Percentiles rank a stretch among this genome's conserved stretches.
Evolutionary conservation across 2,113 vertebrate genomes (phyloP).

Genomic region (Polyodon spathula): DNA sequence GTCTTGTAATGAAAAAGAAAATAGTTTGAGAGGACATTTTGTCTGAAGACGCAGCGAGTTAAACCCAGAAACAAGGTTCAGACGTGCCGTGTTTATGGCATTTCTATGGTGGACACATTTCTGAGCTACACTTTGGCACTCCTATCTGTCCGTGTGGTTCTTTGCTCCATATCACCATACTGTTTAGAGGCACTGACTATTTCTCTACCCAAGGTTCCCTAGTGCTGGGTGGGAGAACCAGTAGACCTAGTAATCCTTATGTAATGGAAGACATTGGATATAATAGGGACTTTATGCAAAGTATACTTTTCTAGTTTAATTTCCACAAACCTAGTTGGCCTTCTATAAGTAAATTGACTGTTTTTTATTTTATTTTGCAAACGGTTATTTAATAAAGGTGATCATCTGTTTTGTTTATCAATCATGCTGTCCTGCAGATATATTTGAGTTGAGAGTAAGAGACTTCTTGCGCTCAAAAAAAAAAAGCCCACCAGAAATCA

Average conservation of each 20-base stretch:
- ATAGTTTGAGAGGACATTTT: too few relatives aligned
- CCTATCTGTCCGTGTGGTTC: too few relatives aligned
- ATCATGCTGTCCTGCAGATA: not conserved
- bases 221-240: too few relatives aligned
- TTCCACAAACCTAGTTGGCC: constrained; percentile 5
- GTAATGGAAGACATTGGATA: not conserved
- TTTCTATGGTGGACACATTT: too few relatives aligned
- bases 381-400: constrained; percentile 8
- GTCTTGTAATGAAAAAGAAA: too few relatives aligned
- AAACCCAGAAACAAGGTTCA: too few relatives aligned
- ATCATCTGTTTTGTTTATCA: not conserved
- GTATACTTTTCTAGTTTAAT: constrained; percentile 5
- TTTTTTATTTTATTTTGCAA: constrained; percentile 1
- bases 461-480: not conserved
- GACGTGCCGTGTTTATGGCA: too few relatives aligned
- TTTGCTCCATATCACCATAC: too few relatives aligned
- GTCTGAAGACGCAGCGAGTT: too few relatives aligned
- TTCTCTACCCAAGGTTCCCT: not conserved
- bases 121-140: too few relatives aligned
- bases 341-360: not conserved
- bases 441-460: not conserved
- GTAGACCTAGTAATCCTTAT: not conserved
- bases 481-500: constrained; percentile 30
- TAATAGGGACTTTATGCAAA: constrained; percentile 1
- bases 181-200: too few relatives aligned